phyloP scores from a whole-genome alignment of 2,888 invertebrate species.

The Copidosoma aretas region DNA sequence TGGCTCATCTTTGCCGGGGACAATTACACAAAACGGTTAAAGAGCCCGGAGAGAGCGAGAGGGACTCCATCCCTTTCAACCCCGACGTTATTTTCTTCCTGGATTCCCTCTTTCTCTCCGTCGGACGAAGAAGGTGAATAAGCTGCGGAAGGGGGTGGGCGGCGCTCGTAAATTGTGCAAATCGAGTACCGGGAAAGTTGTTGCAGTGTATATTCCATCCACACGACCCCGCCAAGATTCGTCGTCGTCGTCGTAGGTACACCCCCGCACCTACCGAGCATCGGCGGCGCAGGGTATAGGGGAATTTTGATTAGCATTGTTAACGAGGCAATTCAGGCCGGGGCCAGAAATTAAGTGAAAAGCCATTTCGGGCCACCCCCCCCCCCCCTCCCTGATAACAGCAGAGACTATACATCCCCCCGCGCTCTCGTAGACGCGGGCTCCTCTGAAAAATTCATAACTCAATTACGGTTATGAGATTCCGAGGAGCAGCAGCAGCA shows the following conservation, averaged over 20 bases:
- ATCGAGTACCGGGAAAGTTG: conserved; percentile 20
- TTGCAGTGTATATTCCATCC: no score
- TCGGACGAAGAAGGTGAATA: no score
- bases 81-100: no score
- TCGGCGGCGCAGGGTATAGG: no score
- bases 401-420: no score
- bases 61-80: no score
- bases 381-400: conserved; percentile 23
- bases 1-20: conserved; percentile 17
- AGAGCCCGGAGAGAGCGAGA: not conserved
- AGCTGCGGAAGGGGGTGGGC: not conserved
- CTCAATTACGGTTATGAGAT: conserved; percentile 34
- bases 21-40: conserved; percentile 27
- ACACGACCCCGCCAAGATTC: no score
- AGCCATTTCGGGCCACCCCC: conserved; percentile 14
- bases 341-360: conserved; percentile 30
- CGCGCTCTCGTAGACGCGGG: not conserved
- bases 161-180: conserved; percentile 27
- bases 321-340: conserved; percentile 16
- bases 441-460: conserved; percentile 32
- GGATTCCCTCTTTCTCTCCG: no score
- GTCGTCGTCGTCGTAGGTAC: no score
- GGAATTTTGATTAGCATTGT: conserved; percentile 29
- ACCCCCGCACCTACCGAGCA: no score
- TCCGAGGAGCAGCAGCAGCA: no score